These are phyloP conservation scores for Linepithema humile DNA, from an alignment of 1,140 invertebrate genomes.

Conservation along the genomic window DNA sequence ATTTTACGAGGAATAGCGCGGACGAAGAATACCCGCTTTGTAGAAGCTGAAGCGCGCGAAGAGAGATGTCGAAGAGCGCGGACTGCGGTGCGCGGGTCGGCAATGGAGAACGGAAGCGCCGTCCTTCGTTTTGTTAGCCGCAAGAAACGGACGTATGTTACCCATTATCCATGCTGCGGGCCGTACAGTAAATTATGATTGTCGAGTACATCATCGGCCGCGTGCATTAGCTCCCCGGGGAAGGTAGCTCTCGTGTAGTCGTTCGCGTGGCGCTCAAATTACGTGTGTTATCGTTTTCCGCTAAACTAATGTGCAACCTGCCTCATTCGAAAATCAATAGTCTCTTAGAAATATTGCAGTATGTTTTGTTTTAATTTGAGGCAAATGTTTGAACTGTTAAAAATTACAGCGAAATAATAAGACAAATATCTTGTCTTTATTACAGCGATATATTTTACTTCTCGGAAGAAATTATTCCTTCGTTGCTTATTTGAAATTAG, in stretches of 20 bases:
- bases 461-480: too few relatives aligned
- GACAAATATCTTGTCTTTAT: not conserved
- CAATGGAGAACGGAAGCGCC: constrained; percentile 39
- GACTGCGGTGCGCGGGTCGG: not conserved
- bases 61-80: constrained; percentile 34
- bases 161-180: constrained; percentile 57
- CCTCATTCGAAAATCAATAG: constrained; percentile 35
- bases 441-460: not conserved
- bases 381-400: too few relatives aligned
- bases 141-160: constrained; percentile 56
- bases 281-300: constrained; percentile 33
- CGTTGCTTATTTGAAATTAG: too few relatives aligned
- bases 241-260: constrained; percentile 20
- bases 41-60: constrained; percentile 9
- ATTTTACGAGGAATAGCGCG: constrained; percentile 16
- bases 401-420: not conserved
- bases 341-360: not conserved
- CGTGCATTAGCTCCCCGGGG: constrained; percentile 43
- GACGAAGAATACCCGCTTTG: not conserved
- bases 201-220: constrained; percentile 63
- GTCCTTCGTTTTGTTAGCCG: constrained; percentile 53
- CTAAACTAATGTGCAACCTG: constrained; percentile 4
- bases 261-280: constrained; percentile 51
- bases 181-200: constrained; percentile 66
- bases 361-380: not conserved